Percentiles rank a stretch among this genome's conserved stretches.
phyloP scores from a whole-genome alignment of 2,888 invertebrate genomes.

The Allolobophora icterica region DNA sequence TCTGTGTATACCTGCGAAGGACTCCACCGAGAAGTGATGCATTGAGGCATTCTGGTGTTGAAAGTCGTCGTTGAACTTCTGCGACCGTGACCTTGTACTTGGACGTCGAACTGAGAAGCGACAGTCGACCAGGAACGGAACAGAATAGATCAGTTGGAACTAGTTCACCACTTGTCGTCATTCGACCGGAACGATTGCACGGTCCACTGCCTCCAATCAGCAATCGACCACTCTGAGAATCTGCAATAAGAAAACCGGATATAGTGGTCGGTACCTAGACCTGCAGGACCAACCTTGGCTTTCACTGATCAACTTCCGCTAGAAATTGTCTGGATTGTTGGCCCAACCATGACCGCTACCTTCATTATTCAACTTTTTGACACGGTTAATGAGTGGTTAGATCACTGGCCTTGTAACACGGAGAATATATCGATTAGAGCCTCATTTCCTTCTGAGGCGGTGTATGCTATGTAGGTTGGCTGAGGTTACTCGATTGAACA shows the following conservation, averaged over 20 bases:
- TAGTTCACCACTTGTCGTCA: conserved; percentile 56
- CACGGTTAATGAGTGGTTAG: too few relatives aligned
- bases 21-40: conserved; percentile 97
- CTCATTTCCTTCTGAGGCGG: too few relatives aligned
- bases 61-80: conserved; percentile 93
- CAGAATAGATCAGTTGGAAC: conserved; percentile 94
- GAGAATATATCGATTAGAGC: too few relatives aligned
- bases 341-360: too few relatives aligned
- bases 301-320: too few relatives aligned
- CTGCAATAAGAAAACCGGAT: background rate
- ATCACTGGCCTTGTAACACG: too few relatives aligned
- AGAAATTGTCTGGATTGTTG: too few relatives aligned
- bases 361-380: too few relatives aligned
- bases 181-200: conserved; percentile 18
- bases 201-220: background rate
- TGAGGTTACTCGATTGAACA: too few relatives aligned
- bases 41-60: conserved; percentile 97
- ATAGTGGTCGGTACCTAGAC: too few relatives aligned
- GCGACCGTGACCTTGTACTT: conserved; percentile 99
- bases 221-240: background rate
- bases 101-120: conserved; percentile 94
- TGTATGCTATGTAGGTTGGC: too few relatives aligned
- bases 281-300: too few relatives aligned
- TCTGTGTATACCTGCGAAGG: conserved; percentile 78
- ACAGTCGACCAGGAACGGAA: conserved; percentile 89